Evolutionary conservation across 2,797 vertebrate genomes (phyloP).

Genomic region (Anguilla pacifica): DNA sequence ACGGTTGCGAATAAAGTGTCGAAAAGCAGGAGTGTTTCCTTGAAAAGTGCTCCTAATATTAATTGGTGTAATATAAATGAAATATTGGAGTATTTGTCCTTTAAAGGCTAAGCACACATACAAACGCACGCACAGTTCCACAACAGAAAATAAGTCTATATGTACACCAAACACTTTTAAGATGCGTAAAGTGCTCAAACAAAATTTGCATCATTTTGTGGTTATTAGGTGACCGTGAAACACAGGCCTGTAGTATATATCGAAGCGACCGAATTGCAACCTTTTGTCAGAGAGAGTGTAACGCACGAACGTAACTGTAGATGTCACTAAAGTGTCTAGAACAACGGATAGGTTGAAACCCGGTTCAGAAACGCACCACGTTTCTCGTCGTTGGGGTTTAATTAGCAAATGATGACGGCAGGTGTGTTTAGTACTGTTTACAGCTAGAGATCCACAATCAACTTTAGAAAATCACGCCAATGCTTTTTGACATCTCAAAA

Average conservation of each 20-base stretch:
- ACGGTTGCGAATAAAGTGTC: too few species aligned
- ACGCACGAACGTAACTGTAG: not conserved
- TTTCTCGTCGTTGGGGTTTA: not conserved
- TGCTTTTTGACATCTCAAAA: not conserved
- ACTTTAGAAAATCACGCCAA: not conserved
- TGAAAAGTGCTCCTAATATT: too few species aligned
- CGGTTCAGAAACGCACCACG: not conserved
- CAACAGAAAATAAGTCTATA: too few species aligned
- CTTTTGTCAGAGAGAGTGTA: not conserved
- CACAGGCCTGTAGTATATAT: not conserved
- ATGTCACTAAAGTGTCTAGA: not conserved
- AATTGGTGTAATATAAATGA: too few species aligned
- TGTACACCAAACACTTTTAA: too few species aligned
- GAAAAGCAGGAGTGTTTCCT: too few species aligned
- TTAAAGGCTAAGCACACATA: too few species aligned
- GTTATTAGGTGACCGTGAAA: not conserved
- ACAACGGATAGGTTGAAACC: not conserved
- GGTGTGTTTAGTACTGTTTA: not conserved
- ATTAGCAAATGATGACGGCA: not conserved
- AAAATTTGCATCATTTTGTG: not conserved
- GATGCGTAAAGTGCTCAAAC: too few species aligned
- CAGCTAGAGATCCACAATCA: not conserved
- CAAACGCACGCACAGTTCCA: too few species aligned
- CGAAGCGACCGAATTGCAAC: not conserved
- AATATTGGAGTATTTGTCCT: too few species aligned